Evolutionary conservation across 2,797 vertebrate species (phyloP).

Genomic region (Amblyraja radiata): DNA sequence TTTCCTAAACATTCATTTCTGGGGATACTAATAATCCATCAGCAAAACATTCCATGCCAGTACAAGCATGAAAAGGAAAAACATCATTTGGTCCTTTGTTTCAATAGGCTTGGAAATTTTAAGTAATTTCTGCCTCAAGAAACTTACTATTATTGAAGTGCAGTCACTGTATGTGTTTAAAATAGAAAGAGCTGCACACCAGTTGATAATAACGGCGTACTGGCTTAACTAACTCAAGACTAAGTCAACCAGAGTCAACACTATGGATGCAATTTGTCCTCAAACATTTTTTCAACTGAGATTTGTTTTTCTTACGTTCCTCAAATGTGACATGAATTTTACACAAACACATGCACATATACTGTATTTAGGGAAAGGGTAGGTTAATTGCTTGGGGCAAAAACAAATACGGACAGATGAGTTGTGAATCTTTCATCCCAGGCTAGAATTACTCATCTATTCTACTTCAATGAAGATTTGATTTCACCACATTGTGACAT

Average conservation of each 20-base stretch:
- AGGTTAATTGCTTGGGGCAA: neutral
- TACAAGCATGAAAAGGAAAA: neutral
- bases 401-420: neutral
- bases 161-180: slow-evolving; percentile 17
- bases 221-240: neutral
- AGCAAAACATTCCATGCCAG: neutral
- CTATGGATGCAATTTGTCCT: neutral
- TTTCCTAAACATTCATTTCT: neutral
- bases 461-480: slow-evolving; percentile 33
- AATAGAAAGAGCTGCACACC: neutral
- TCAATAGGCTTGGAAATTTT: neutral
- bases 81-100: neutral
- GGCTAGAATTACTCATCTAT: neutral
- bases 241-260: neutral
- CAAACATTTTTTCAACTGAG: neutral
- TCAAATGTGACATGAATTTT: neutral
- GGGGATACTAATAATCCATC: neutral
- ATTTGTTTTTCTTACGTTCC: no score
- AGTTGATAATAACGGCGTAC: neutral
- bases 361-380: neutral
- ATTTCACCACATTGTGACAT: slow-evolving; percentile 27
- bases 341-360: neutral
- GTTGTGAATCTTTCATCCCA: neutral
- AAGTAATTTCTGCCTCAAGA: neutral
- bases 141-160: slow-evolving; percentile 22